phyloP scores from a whole-genome alignment of 2,113 vertebrate species.

The Ictalurus punctatus region DNA sequence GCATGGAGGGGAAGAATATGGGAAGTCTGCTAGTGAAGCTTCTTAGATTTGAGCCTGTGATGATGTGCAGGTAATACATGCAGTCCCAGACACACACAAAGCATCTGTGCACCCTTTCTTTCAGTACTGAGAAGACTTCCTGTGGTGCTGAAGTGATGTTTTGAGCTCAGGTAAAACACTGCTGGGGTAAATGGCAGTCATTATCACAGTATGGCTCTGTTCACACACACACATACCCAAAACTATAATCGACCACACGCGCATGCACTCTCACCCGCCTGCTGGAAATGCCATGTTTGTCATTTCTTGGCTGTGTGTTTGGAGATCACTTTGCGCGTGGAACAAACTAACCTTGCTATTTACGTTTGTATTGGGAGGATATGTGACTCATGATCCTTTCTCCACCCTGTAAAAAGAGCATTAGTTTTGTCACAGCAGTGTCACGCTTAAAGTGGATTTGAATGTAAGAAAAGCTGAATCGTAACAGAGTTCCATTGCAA shows the following conservation, averaged over 20 bases:
- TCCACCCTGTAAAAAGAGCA: slow-evolving; percentile 23
- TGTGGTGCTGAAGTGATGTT: slow-evolving; percentile 26
- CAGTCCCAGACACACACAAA: slow-evolving; percentile 14
- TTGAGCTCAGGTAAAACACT: slow-evolving; percentile 34
- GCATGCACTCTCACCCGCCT: background rate
- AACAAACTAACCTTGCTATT: slow-evolving; percentile 48
- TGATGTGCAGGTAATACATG: background rate
- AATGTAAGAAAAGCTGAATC: slow-evolving; percentile 10
- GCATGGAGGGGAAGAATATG: background rate
- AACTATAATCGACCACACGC: background rate
- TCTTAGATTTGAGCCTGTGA: background rate
- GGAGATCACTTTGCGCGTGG: background rate
- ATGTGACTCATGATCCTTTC: slow-evolving; percentile 23
- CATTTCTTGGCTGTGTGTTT: background rate
- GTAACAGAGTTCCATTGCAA: background rate
- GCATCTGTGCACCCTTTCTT: background rate
- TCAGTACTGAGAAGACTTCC: background rate
- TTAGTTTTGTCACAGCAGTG: slow-evolving; percentile 8
- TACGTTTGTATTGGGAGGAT: slow-evolving; percentile 39
- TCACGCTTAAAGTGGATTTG: slow-evolving; percentile 1
- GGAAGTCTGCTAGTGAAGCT: background rate
- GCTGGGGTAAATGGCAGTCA: background rate
- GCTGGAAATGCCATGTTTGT: slow-evolving; percentile 38
- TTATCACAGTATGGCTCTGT: slow-evolving; percentile 25
- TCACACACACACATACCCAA: background rate